A percentile compares a stretch with the other conserved stretches of the same genome.
phyloP scores from a whole-genome alignment of 2,797 vertebrate genomes.

The Sibirionetta formosa region DNA sequence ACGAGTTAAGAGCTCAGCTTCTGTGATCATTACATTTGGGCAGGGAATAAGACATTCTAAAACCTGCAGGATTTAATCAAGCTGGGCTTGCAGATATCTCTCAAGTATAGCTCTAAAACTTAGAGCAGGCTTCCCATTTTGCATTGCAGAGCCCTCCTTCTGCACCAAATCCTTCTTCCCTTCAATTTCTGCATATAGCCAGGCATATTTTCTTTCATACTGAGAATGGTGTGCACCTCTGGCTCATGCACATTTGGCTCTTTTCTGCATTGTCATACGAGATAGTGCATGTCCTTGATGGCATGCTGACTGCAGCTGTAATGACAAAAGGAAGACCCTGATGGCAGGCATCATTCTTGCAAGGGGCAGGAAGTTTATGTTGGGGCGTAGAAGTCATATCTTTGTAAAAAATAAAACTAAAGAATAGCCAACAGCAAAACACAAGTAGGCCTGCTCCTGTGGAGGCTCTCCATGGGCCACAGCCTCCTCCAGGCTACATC shows the following conservation, averaged over 20 bases:
- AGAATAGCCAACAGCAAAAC: background rate
- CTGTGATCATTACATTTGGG: background rate
- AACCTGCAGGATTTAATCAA: background rate
- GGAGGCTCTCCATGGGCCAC: too few species aligned
- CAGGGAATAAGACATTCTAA: background rate
- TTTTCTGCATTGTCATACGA: background rate
- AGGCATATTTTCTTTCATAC: background rate
- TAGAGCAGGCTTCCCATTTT: background rate
- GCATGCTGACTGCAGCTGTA: background rate
- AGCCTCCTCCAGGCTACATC: too few species aligned
- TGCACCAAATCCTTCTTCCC: background rate
- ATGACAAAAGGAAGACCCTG: background rate
- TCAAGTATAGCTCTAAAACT: background rate
- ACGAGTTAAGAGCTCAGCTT: background rate
- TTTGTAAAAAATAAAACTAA: background rate
- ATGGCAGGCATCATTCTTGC: background rate
- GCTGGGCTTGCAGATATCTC: background rate
- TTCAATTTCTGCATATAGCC: background rate
- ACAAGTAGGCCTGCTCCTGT: background rate
- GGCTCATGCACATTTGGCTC: background rate
- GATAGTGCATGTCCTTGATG: background rate
- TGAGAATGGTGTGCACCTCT: background rate
- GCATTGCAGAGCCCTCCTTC: background rate
- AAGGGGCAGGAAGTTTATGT: background rate
- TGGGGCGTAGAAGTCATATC: background rate